Conservation (phyloP, 2,113 vertebrate genomes). For the Pogonocichla stellata region DNA sequence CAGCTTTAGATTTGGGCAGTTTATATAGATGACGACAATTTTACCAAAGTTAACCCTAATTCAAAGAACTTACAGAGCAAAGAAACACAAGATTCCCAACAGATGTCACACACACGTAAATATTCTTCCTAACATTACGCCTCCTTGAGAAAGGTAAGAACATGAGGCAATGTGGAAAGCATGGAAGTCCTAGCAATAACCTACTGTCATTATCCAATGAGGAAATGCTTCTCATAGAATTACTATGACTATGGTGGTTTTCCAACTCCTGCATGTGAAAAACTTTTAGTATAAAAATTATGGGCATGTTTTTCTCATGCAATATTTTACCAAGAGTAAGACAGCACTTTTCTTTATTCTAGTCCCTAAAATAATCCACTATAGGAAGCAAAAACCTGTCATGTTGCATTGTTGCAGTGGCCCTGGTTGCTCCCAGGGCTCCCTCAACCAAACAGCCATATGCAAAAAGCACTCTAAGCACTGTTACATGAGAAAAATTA, state of each 20-base stretch:
- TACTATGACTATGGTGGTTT: neutral
- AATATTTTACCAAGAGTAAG: neutral
- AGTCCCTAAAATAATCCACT: neutral
- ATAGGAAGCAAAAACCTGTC: neutral
- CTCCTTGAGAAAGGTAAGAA: neutral
- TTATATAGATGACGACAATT: neutral
- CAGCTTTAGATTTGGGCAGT: neutral
- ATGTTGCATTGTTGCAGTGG: fast-evolving
- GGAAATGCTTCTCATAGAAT: neutral
- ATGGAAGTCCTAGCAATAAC: neutral
- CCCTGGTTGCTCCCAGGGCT: neutral
- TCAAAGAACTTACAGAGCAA: neutral
- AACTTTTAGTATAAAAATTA: neutral
- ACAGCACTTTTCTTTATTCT: neutral
- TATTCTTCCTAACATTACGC: neutral
- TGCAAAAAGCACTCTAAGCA: neutral
- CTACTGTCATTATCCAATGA: neutral
- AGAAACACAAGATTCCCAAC: neutral
- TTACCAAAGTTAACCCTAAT: neutral
- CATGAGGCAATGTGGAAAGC: neutral
- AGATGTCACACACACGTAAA: neutral
- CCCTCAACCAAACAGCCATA: neutral
- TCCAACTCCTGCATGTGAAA: neutral
- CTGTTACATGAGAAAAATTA: neutral
- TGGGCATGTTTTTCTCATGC: neutral